Conservation (phyloP, 2,113 vertebrate genomes). For the Antechinus stuartii region DNA sequence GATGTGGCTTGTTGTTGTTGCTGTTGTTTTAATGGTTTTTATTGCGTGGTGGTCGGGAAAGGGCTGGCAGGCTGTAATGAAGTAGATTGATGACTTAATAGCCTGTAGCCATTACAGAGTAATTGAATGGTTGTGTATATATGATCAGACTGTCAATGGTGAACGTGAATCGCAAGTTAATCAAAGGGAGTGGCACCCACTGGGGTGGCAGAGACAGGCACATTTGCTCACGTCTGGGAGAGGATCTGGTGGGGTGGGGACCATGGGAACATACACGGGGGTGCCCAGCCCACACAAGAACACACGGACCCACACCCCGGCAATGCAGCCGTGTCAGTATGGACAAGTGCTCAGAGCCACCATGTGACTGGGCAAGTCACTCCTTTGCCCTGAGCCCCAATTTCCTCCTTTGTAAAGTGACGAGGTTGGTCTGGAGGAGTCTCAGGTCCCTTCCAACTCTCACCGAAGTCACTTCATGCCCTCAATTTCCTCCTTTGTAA, state of each 20-base stretch:
- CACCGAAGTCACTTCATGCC: background rate
- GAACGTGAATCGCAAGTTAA: background rate
- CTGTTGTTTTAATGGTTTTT: slow-evolving; percentile 65
- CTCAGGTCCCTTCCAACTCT: background rate
- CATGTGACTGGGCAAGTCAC: background rate
- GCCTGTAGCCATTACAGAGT: slow-evolving; percentile 71
- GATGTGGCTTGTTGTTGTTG: slow-evolving; percentile 40
- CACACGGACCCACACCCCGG: background rate
- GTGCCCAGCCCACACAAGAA: background rate
- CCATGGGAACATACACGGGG: background rate
- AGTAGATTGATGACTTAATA: slow-evolving; percentile 78
- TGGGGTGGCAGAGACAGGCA: slow-evolving; percentile 1
- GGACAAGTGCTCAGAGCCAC: background rate
- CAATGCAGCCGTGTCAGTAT: background rate
- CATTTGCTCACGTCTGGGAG: background rate
- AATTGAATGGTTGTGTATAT: slow-evolving; percentile 77
- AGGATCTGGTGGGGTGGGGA: background rate
- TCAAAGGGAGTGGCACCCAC: accelerated
- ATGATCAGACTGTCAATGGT: slow-evolving; percentile 60
- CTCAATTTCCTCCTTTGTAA: background rate
- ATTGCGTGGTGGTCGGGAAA: slow-evolving; percentile 16
- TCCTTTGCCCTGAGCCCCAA: background rate
- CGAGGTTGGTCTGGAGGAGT: background rate
- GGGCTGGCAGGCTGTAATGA: slow-evolving; percentile 73
- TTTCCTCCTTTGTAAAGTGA: background rate